A percentile compares a stretch with the other conserved stretches of the same genome.
These are phyloP conservation scores for Odontamblyopus lacepedii DNA, from an alignment of 2,797 vertebrate genomes.

Conservation along the genomic window DNA sequence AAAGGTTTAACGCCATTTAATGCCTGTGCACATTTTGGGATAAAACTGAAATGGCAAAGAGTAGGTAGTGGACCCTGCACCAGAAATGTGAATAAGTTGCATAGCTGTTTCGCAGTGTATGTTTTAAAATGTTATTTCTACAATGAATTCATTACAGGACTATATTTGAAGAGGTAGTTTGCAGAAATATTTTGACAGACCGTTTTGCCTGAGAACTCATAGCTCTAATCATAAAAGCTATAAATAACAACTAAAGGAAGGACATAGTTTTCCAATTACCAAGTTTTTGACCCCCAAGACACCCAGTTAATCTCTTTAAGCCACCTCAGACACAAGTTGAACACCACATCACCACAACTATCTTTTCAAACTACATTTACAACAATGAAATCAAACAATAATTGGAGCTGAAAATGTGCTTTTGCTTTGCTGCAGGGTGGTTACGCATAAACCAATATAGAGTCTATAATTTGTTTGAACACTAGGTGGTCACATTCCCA, in stretches of 20 bases:
- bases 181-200: neutral
- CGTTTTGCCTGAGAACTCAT: neutral
- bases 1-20: neutral
- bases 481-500: conserved; percentile 13
- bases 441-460: neutral
- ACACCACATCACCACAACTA: neutral
- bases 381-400: neutral
- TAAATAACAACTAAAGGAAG: neutral
- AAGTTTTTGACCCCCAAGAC: neutral
- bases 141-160: neutral
- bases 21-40: too few relatives aligned
- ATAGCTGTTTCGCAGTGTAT: too few relatives aligned
- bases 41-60: too few relatives aligned
- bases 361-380: neutral
- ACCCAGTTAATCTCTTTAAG: neutral
- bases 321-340: neutral
- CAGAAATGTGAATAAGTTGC: neutral
- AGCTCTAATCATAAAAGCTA: neutral
- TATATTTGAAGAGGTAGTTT: neutral
- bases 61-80: neutral
- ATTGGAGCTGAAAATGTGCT: neutral
- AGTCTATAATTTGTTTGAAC: conserved; percentile 8
- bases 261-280: neutral
- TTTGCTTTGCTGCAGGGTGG: neutral
- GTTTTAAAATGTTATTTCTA: neutral